A percentile compares a stretch with the other conserved stretches of the same genome.
Evolutionary conservation across 2,888 invertebrate species (phyloP).

Genomic region (Stenolophus ochropezus): DNA sequence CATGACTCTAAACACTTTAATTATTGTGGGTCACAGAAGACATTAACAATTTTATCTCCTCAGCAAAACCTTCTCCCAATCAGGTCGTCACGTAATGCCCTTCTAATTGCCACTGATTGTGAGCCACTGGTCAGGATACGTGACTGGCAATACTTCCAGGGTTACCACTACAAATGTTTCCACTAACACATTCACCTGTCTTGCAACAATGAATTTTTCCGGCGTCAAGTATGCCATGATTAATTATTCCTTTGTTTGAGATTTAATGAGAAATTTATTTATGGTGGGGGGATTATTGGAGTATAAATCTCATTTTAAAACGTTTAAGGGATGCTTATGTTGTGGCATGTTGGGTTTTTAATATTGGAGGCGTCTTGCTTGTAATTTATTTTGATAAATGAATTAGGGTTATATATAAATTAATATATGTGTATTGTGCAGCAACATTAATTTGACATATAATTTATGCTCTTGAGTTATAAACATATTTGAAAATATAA

Average conservation of each 20-base stretch:
- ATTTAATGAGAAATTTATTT: conserved; percentile 35
- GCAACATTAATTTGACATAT: too few relatives aligned
- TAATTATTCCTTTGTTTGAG: conserved; percentile 26
- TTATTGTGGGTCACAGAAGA: too few relatives aligned
- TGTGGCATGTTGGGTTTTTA: too few relatives aligned
- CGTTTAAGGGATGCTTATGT: not conserved
- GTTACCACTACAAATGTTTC: not conserved
- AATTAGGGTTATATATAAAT: too few relatives aligned
- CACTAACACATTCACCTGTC: conserved; percentile 1
- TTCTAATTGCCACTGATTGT: conserved; percentile 6
- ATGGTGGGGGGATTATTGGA: not conserved
- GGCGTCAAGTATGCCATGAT: conserved; percentile 19
- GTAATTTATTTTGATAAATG: too few relatives aligned
- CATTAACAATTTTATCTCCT: too few relatives aligned
- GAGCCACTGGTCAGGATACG: conserved; percentile 17
- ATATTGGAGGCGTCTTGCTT: too few relatives aligned
- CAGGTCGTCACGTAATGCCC: not conserved
- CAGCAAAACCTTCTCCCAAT: not conserved
- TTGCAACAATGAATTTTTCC: conserved; percentile 11
- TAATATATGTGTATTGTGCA: too few relatives aligned
- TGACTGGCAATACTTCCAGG: conserved; percentile 14
- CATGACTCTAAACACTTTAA: too few relatives aligned
- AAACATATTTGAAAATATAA: too few relatives aligned
- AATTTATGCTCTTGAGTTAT: too few relatives aligned
- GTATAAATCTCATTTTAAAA: conserved; percentile 6